Percentiles rank a stretch among this genome's conserved stretches.
phyloP scores from a whole-genome alignment of 2,113 vertebrate species.

The Calonectris borealis region DNA sequence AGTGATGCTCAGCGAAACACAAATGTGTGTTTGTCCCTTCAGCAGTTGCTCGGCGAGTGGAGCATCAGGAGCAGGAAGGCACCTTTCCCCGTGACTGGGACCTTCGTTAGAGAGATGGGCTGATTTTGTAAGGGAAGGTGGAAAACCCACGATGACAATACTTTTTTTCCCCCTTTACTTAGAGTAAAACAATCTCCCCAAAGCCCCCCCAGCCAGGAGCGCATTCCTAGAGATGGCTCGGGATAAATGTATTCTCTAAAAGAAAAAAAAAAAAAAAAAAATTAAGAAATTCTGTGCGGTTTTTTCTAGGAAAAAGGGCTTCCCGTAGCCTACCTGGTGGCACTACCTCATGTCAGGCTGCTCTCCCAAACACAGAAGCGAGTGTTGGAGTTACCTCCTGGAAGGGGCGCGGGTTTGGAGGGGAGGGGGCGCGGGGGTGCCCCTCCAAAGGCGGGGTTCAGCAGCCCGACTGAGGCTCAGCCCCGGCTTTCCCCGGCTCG shows the following conservation, averaged over 20 bases:
- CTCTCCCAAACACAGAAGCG: background rate
- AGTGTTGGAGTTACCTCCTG: rapidly evolving
- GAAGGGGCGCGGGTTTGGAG: background rate
- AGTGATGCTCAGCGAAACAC: background rate
- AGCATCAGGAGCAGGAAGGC: background rate
- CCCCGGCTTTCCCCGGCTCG: background rate
- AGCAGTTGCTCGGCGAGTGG: background rate
- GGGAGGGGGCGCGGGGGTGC: background rate
- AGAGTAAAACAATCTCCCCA: background rate
- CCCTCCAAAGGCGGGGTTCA: too few species aligned
- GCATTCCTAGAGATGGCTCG: background rate
- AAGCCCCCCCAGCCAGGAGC: background rate
- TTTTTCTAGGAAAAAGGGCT: background rate
- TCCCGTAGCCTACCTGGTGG: background rate
- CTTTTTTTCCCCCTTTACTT: background rate
- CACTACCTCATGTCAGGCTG: background rate
- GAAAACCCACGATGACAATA: background rate
- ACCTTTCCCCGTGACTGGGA: background rate
- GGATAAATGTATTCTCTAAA: background rate
- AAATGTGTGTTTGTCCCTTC: background rate
- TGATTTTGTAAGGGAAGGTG: background rate
- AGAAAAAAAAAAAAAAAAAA: background rate
- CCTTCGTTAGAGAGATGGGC: background rate
- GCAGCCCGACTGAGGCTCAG: background rate
- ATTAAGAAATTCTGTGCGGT: rapidly evolving